These are phyloP conservation scores for Zaprionus nigranus DNA, from an alignment of 1,140 invertebrate genomes.

Conservation along the genomic window DNA sequence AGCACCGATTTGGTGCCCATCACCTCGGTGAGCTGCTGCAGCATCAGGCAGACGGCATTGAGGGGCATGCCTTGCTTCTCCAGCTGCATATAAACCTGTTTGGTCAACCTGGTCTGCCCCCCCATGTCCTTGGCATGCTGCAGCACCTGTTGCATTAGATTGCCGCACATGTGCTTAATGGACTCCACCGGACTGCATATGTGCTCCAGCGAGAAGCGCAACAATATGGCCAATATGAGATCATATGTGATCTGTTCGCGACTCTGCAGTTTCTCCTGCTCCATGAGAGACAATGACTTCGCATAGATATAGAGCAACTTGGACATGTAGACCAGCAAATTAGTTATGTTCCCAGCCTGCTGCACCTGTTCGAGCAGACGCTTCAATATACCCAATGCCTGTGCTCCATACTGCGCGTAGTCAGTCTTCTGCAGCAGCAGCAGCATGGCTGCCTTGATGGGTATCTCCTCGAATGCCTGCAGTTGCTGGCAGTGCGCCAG, in stretches of 20 bases:
- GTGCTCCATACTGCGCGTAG: background rate
- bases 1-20: conserved; percentile 56
- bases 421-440: conserved; percentile 40
- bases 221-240: conserved; percentile 33
- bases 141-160: conserved; percentile 72
- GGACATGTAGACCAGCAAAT: conserved; percentile 59
- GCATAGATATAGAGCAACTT: conserved; percentile 59
- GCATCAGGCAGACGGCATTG: conserved; percentile 51
- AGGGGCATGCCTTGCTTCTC: conserved; percentile 34
- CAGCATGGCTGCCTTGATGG: conserved; percentile 53
- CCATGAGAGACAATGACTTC: conserved; percentile 31
- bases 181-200: conserved; percentile 84
- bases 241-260: background rate
- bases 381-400: conserved; percentile 38
- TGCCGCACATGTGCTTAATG: conserved; percentile 85
- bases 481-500: conserved; percentile 13
- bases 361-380: conserved; percentile 13
- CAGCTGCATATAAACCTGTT: conserved; percentile 43
- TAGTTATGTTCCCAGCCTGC: conserved; percentile 33
- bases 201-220: conserved; percentile 85
- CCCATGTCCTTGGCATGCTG: conserved; percentile 18
- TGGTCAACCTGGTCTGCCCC: background rate
- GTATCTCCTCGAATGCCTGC: conserved; percentile 27
- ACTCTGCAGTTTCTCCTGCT: background rate
- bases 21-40: conserved; percentile 56